Evolutionary conservation across 2,888 invertebrate genomes (phyloP).

Genomic region (Trissolcus japonicus): DNA sequence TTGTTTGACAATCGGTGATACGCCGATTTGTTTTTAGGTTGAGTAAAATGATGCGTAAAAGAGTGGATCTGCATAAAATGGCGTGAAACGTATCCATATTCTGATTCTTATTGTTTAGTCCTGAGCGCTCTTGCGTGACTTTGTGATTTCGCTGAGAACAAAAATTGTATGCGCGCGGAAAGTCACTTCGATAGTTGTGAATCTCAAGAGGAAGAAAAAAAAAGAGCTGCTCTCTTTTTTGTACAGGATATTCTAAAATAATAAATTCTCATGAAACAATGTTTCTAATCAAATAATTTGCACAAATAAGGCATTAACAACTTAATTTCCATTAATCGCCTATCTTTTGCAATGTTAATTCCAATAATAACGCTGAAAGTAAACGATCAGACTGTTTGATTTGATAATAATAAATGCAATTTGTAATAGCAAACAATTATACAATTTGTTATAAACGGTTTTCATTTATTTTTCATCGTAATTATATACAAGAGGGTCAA

Average conservation of each 20-base stretch:
- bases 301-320: no score
- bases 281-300: no score
- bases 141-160: slow-evolving; percentile 26
- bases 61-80: slow-evolving; percentile 23
- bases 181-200: not conserved
- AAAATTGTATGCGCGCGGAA: slow-evolving; percentile 31
- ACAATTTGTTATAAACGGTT: no score
- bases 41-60: slow-evolving; percentile 34
- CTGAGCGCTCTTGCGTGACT: slow-evolving; percentile 29
- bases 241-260: not conserved
- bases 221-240: slow-evolving; percentile 9
- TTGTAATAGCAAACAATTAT: no score
- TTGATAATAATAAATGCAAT: no score
- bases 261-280: not conserved
- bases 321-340: no score
- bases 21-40: slow-evolving; percentile 37
- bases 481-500: no score
- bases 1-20: slow-evolving; percentile 36
- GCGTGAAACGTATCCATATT: slow-evolving; percentile 35
- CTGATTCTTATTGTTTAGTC: slow-evolving; percentile 13
- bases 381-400: no score
- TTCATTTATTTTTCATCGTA: no score
- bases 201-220: no score
- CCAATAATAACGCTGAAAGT: no score
- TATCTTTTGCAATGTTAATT: no score